Evolutionary conservation across 2,888 invertebrate genomes (phyloP).

Genomic region (Mechanitis messenoides): DNA sequence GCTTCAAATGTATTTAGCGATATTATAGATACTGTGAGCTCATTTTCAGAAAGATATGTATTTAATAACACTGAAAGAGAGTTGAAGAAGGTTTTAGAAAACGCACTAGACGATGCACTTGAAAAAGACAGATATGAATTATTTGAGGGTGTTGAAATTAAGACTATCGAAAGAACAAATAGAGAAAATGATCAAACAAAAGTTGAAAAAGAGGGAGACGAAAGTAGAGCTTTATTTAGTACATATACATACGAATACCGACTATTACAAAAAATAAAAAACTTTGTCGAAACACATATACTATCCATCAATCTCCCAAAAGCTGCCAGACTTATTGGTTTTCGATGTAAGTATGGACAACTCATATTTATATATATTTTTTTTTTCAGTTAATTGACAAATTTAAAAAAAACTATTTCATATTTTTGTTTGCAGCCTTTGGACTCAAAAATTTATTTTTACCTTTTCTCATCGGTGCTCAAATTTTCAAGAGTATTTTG

Average conservation of each 20-base stretch:
- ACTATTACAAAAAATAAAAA: constrained; percentile 75
- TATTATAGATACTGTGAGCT: constrained; percentile 49
- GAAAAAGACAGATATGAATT: constrained; percentile 74
- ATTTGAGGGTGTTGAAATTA: constrained; percentile 76
- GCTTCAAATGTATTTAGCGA: constrained; percentile 41
- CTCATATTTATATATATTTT: background rate
- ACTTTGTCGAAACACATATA: constrained; percentile 77
- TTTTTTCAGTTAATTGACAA: background rate
- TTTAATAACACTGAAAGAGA: constrained; percentile 56
- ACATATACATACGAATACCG: constrained; percentile 71
- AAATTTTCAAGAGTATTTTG: constrained; percentile 87
- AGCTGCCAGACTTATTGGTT: constrained; percentile 79
- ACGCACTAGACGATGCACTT: constrained; percentile 76
- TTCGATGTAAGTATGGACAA: constrained; percentile 72
- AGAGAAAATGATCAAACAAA: constrained; percentile 23
- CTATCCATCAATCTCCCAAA: constrained; percentile 81
- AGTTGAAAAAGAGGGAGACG: constrained; percentile 30
- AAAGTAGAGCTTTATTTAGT: constrained; percentile 59
- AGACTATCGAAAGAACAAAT: constrained; percentile 40
- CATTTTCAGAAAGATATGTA: constrained; percentile 48
- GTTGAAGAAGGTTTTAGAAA: constrained; percentile 72
- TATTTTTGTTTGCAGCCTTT: constrained; percentile 77
- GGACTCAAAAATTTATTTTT: constrained; percentile 89
- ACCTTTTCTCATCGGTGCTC: constrained; percentile 87
- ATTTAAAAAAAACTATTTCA: background rate